Conservation (phyloP, 2,888 invertebrate species). For the Barypeithes pellucidus region DNA sequence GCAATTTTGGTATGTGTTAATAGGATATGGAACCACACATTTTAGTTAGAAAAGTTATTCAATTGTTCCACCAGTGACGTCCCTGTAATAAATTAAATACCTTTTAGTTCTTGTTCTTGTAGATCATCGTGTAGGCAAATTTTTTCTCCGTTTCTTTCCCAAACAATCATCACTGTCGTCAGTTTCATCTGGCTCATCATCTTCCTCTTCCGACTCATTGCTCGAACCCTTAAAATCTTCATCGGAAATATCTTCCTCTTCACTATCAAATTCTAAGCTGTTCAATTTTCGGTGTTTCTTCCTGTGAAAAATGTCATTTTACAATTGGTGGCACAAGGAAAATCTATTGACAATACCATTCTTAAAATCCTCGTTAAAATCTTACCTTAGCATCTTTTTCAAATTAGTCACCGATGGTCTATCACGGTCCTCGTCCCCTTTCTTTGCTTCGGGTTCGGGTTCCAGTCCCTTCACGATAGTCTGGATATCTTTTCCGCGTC, state of each 20-base stretch:
- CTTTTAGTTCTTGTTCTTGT: conserved; percentile 70
- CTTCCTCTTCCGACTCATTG: conserved; percentile 71
- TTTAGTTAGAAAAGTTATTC: too few species aligned
- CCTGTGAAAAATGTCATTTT: conserved; percentile 52
- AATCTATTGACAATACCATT: too few species aligned
- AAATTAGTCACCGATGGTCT: conserved; percentile 44
- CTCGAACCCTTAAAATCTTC: conserved; percentile 92
- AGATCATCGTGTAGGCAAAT: conserved; percentile 73
- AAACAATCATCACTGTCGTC: conserved; percentile 73
- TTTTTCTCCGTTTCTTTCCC: conserved; percentile 71
- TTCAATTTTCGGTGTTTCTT: conserved; percentile 86
- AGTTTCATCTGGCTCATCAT: conserved; percentile 76
- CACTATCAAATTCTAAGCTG: conserved; percentile 61
- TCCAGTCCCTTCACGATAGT: conserved; percentile 80
- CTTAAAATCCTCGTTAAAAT: too few species aligned
- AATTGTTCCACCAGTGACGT: too few species aligned
- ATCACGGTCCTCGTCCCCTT: conserved; percentile 59
- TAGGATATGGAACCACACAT: too few species aligned
- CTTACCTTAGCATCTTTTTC: conserved; percentile 59
- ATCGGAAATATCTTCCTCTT: conserved; percentile 85
- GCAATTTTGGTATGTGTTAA: too few species aligned
- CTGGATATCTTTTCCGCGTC: conserved; percentile 91
- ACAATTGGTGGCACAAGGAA: too few species aligned
- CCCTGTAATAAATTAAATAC: too few species aligned
- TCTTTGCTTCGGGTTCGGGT: conserved; percentile 50